Conservation (phyloP, 1,140 invertebrate species). For the Drosophila arawakana region DNA sequence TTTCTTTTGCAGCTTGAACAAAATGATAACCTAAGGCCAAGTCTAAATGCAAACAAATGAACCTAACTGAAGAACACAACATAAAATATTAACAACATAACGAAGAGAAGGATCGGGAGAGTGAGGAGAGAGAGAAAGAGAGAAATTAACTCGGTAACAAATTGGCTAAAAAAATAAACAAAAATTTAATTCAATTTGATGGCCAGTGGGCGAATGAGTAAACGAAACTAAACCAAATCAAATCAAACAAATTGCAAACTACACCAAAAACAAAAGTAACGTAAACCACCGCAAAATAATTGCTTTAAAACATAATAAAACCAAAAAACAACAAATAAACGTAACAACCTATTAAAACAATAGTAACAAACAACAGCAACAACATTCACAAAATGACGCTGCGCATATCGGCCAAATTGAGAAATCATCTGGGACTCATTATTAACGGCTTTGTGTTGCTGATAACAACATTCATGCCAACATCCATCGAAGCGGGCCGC, state of each 20-base stretch:
- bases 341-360: constrained; percentile 33
- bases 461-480: constrained; percentile 61
- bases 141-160: constrained; percentile 19
- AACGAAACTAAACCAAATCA: constrained; percentile 30
- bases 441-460: constrained; percentile 73
- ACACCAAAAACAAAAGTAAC: constrained; percentile 50
- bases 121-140: neutral
- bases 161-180: constrained; percentile 51
- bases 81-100: constrained; percentile 18
- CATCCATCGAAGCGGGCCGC: constrained; percentile 63
- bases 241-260: constrained; percentile 21
- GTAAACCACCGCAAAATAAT: constrained; percentile 75
- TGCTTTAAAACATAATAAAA: constrained; percentile 52
- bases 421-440: constrained; percentile 81
- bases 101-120: neutral
- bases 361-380: constrained; percentile 31
- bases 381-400: constrained; percentile 74
- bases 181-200: constrained; percentile 40
- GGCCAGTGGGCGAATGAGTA: constrained; percentile 18
- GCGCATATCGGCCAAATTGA: constrained; percentile 77
- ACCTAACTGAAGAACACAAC: constrained; percentile 15
- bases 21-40: constrained; percentile 60
- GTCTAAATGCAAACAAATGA: constrained; percentile 29
- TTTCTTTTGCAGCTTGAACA: constrained; percentile 49
- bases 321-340: constrained; percentile 24